phyloP scores from a whole-genome alignment of 2,113 vertebrate species.

The Gila orcuttii region DNA sequence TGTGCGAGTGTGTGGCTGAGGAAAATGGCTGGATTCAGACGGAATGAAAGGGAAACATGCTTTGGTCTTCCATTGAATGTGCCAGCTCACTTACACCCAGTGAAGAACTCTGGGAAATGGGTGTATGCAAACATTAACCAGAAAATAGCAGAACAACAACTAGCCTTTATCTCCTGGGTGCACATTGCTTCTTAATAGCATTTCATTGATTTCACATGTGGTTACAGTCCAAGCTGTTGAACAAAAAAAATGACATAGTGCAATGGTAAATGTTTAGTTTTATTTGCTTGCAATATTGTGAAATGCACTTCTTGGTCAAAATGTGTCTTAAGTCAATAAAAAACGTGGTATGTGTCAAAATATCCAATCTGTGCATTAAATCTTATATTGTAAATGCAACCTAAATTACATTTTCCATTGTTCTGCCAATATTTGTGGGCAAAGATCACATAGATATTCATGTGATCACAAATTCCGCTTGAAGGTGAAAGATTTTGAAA shows the following conservation, averaged over 20 bases:
- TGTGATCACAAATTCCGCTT: no score
- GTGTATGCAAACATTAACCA: constrained; percentile 26
- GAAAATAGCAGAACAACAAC: constrained; percentile 20
- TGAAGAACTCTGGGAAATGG: neutral
- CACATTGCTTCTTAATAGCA: constrained; percentile 1
- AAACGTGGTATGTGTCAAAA: neutral
- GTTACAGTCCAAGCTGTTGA: neutral
- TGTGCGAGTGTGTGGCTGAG: neutral
- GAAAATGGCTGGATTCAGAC: neutral
- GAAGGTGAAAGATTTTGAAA: no score
- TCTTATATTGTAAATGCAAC: neutral
- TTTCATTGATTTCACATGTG: neutral
- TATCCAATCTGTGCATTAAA: neutral
- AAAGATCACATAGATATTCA: no score
- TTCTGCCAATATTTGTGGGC: no score
- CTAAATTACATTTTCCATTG: no score
- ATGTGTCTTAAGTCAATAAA: neutral
- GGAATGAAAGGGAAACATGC: neutral
- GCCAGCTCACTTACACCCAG: constrained; percentile 20
- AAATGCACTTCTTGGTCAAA: no score
- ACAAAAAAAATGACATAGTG: neutral
- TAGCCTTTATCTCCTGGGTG: constrained; percentile 2
- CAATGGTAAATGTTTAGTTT: neutral
- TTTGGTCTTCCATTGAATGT: constrained; percentile 12
- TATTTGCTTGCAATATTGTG: no score